Evolutionary conservation across 2,113 vertebrate species (phyloP), one percentile per base, ranked within the genome.

Genomic region (Marcusenius ussheri): DNA sequence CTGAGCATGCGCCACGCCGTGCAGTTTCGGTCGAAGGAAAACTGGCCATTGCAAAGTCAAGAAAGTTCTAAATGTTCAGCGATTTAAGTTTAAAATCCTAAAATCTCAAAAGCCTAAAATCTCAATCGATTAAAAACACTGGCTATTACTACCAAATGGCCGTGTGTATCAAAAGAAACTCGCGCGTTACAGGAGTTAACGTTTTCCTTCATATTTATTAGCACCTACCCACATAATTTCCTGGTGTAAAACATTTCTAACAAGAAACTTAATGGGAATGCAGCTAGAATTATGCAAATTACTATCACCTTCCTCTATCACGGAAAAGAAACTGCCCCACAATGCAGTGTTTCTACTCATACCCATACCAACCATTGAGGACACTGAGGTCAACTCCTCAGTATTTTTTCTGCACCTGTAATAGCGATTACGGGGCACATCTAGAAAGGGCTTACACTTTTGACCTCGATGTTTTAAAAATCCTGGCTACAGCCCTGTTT

Each of bases 1-100:
- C 90, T 91, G 91, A 89, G 91, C 91, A 92, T 93, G 92, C 91
- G 92, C 91, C 58, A 46, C 35, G 86, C n/a, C 50, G 5, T 51
- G 24, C 31, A 15, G 35, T 77, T 56, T 89, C 35, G 24, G 27
- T 27, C 70, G 49, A 49, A 80, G 11, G 49, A 83, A 9, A 88
- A 42, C 31, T 35, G 9, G 19, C 9, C 21, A 11, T 19, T 39
- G 56, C 9, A 10, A 42, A 62, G 53, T 45, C 58, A 19, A 2
- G 62, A 31, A 89, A 85, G 27, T 24, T n/a, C 19, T 7, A n/a
- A 84, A 84, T 46, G 39, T 24, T 46, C 39, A 84, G 39, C 46
- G 21, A 10, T 84, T n/a, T 84, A 39, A 84, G 6, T 47, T n/a
- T 47, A 9, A 84, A n/a, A n/a, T n/a, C n/a, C n/a, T n/a, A n/a